These are phyloP conservation scores for Clanis bilineata DNA, from an alignment of 2,888 invertebrate genomes.

Conservation along the genomic window DNA sequence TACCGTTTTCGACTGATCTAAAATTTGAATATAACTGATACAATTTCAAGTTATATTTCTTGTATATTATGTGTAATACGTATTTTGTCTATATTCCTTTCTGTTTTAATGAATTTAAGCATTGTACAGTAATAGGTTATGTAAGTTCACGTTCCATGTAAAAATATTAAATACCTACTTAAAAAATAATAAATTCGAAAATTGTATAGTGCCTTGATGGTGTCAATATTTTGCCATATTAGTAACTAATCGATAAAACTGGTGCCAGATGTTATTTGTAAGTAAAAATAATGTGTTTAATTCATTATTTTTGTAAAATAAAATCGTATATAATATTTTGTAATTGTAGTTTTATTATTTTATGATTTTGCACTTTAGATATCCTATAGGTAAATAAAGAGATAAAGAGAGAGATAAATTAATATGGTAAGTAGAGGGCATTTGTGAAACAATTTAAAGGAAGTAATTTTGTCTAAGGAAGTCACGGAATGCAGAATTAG, in stretches of 20 bases:
- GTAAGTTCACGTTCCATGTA: constrained; percentile 1
- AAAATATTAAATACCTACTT: not conserved
- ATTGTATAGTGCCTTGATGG: not conserved
- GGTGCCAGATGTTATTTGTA: constrained; percentile 31
- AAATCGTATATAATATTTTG: constrained; percentile 25
- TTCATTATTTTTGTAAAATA: constrained; percentile 39
- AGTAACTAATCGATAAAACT: constrained; percentile 17
- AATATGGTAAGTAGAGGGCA: no score
- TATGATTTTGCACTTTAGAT: not conserved
- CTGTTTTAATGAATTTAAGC: constrained; percentile 12
- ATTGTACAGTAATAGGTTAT: constrained; percentile 18
- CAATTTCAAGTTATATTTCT: not conserved
- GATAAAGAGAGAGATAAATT: no score
- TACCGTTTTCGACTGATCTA: no score
- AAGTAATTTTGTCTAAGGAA: no score
- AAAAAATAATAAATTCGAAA: not conserved
- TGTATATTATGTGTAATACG: constrained; percentile 11
- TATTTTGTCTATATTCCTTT: not conserved
- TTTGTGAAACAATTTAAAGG: no score
- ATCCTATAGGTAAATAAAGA: no score
- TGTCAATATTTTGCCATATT: constrained; percentile 15
- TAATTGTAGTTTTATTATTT: constrained; percentile 12
- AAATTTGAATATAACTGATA: not conserved
- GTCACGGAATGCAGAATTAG: no score
- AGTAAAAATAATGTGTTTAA: constrained; percentile 23